Percentiles rank a stretch among this genome's conserved stretches.
These are phyloP conservation scores for Knipowitschia caucasica DNA, from an alignment of 2,797 vertebrate species.

Conservation along the genomic window DNA sequence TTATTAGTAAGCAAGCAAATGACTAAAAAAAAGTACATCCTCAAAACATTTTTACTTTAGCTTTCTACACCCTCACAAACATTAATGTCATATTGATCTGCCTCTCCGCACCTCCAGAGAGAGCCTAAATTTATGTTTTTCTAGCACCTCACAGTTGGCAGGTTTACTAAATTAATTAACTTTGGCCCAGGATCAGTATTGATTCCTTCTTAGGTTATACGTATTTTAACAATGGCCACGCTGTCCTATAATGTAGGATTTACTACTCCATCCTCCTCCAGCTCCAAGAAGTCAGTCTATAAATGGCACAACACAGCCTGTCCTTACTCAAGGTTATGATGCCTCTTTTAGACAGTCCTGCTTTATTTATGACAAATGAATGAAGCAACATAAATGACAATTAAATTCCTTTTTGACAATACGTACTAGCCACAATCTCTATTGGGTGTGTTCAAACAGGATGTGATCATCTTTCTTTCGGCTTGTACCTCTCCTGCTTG, in stretches of 20 bases:
- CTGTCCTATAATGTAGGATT: conserved; percentile 16
- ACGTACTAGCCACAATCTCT: neutral
- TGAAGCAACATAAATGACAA: neutral
- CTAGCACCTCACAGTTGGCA: conserved; percentile 12
- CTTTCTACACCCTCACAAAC: conserved; percentile 4
- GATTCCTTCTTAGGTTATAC: conserved; percentile 35
- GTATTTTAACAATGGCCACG: conserved; percentile 25
- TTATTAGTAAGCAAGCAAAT: no score
- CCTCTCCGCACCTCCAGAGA: neutral
- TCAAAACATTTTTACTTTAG: neutral
- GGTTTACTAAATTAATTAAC: conserved; percentile 24
- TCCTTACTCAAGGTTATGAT: conserved; percentile 2
- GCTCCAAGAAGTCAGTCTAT: conserved; percentile 4
- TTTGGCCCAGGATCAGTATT: conserved; percentile 32
- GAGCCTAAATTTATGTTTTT: conserved; percentile 22
- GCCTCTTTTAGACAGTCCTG: conserved; percentile 7
- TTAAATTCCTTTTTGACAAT: neutral
- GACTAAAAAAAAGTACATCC: neutral
- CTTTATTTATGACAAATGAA: neutral
- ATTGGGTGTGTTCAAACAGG: neutral
- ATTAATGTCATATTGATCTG: conserved; percentile 32
- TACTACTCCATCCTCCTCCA: conserved; percentile 10
- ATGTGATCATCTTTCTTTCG: neutral
- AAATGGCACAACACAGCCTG: conserved; percentile 5
- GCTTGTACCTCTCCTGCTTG: neutral